Conservation (phyloP, 1,140 invertebrate genomes). For the Palaemon carinicauda region DNA sequence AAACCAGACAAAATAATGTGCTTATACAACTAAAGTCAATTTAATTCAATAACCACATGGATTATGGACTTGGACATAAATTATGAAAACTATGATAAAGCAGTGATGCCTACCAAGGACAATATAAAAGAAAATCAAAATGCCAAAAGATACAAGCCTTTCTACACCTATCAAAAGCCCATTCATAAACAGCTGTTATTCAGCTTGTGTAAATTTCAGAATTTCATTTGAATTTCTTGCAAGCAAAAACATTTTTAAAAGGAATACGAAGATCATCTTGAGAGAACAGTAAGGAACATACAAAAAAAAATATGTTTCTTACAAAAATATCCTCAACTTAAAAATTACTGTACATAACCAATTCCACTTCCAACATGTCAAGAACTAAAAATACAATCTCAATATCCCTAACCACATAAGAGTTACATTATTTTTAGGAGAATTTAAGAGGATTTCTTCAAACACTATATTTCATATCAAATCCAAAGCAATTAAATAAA, state of each 20-base stretch:
- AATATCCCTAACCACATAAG: no score
- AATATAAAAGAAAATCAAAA: slow-evolving; percentile 18
- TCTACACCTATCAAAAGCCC: slow-evolving; percentile 34
- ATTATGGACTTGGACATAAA: slow-evolving; percentile 39
- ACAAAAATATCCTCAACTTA: no score
- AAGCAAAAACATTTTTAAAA: neutral
- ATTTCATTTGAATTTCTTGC: neutral
- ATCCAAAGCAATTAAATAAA: no score
- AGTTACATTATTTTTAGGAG: no score
- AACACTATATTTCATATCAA: no score
- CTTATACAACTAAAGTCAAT: slow-evolving; percentile 26
- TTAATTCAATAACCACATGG: slow-evolving; percentile 47
- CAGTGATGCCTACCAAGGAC: slow-evolving; percentile 38
- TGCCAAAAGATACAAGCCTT: slow-evolving; percentile 48
- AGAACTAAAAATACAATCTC: no score
- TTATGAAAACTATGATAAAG: slow-evolving; percentile 53
- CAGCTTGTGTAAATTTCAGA: slow-evolving; percentile 6
- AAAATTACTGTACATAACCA: no score
- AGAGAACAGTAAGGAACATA: no score
- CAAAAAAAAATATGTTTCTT: no score
- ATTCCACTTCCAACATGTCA: no score
- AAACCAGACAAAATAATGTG: slow-evolving; percentile 21
- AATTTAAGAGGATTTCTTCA: no score
- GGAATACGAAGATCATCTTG: no score
- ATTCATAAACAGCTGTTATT: slow-evolving; percentile 4